phyloP scores from a whole-genome alignment of 2,888 invertebrate genomes.

The Hermodice carunculata region DNA sequence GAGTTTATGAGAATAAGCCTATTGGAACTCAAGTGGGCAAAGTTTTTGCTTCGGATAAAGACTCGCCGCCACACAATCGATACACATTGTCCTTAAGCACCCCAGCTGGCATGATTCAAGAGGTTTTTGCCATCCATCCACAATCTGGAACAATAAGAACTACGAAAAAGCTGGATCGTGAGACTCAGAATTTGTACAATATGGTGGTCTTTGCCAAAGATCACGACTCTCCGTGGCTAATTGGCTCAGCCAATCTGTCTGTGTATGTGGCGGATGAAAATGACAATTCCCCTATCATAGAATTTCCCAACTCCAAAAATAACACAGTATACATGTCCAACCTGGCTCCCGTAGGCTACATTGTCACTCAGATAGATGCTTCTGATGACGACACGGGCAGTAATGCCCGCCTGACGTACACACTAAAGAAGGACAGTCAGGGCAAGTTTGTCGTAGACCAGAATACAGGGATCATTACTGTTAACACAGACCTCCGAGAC shows the following conservation, averaged over 20 bases:
- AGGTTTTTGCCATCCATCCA: conserved; percentile 42
- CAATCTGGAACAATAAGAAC: conserved; percentile 46
- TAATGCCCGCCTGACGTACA: conserved; percentile 31
- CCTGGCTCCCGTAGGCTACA: conserved; percentile 22
- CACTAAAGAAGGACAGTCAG: conserved; percentile 20
- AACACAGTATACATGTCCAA: conserved; percentile 32
- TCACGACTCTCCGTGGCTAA: conserved; percentile 19
- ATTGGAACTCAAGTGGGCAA: conserved; percentile 21
- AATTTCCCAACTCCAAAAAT: conserved; percentile 31
- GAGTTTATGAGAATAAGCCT: conserved; percentile 30
- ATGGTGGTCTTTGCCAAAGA: conserved; percentile 33
- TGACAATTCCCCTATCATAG: conserved; percentile 38
- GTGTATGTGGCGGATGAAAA: conserved; percentile 37
- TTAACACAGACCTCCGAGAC: conserved; percentile 14
- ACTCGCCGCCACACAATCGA: conserved; percentile 9
- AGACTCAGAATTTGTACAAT: conserved; percentile 26
- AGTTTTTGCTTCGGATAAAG: conserved; percentile 10
- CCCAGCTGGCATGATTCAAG: neutral
- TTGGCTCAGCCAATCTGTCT: conserved; percentile 33
- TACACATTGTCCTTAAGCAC: conserved; percentile 7
- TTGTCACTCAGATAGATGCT: conserved; percentile 29
- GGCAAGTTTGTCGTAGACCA: conserved; percentile 22
- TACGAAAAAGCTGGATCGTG: conserved; percentile 40
- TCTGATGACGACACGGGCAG: conserved; percentile 30
- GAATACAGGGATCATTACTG: conserved; percentile 23